Evolutionary conservation across 2,797 vertebrate species (phyloP), one percentile per base, ranked within the genome.

Genomic region (Malurus leucopterus): DNA sequence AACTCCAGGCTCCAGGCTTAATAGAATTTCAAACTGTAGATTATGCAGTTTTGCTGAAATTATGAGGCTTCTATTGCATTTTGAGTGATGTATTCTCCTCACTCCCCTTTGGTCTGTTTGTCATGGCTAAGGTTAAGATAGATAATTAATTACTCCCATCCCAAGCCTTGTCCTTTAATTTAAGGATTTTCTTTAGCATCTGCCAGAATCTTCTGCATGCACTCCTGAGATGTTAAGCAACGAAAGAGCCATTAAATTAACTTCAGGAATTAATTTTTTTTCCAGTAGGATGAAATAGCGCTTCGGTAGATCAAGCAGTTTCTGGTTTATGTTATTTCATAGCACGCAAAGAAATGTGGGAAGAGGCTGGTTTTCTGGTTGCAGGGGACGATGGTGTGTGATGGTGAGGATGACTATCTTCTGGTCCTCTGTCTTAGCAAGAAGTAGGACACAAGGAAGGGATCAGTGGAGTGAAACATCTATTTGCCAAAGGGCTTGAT

Each of bases 1-100:
- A 72, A 18, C 63, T 90, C 62, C 68, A 86, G 84, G 65, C 92
- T 90, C 40, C 74, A 86, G 70, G 34, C 84, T 82, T 75, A 78
- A 89, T 54, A 72, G 57, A 75, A 79, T 81, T 91, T 86, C 55
- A 57, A 81, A 69, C 63, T 78, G 79, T 78, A 89, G 76, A 78
- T 93, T 49, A 80, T 57, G 65, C 30, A 78, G 55, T 84, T 91
- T 64, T 81, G 76, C 79, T 89, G 90, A 81, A 93, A 94, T 67
- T 57, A 49, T 2, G 43, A 84, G 46, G 16, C 71, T 83, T 87
- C 58, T 83, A 1, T 83, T 0, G 0, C 29, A 5, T 19, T 89
- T 78, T 50, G 50, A 46, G 61, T 89, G 47, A 71, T 58, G 16
- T 26, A 13, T 77, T 72, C 53, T 77, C 58, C 26, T 87, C 51